A percentile compares a stretch with the other conserved stretches of the same genome.
phyloP scores from a whole-genome alignment of 1,140 invertebrate species.

The Rhopalosiphum maidis region DNA sequence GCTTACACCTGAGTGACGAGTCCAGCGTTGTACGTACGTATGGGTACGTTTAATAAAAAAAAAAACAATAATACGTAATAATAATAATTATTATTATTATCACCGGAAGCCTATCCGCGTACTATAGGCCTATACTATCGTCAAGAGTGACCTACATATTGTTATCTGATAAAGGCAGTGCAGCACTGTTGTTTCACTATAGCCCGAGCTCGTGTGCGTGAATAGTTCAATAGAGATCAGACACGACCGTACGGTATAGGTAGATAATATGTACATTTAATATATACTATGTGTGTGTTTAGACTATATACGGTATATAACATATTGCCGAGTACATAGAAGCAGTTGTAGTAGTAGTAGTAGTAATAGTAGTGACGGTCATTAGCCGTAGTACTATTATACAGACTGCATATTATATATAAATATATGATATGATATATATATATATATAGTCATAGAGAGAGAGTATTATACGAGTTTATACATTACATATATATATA shows the following conservation, averaged over 20 bases:
- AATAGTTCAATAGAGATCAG: not conserved
- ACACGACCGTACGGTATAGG: not conserved
- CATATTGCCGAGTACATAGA: not conserved
- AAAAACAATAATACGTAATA: not conserved
- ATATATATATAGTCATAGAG: not conserved
- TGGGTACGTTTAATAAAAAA: not conserved
- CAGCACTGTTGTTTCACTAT: not conserved
- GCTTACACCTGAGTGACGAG: not conserved
- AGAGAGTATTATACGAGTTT: not conserved
- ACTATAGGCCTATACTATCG: not conserved
- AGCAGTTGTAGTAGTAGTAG: not conserved
- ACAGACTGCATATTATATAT: not conserved
- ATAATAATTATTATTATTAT: not conserved
- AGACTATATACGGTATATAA: not conserved
- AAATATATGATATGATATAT: not conserved
- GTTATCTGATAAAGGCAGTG: not conserved
- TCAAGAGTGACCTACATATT: not conserved
- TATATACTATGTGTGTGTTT: not conserved
- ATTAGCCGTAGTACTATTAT: not conserved
- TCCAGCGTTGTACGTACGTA: not conserved
- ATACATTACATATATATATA: not conserved
- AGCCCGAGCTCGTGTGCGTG: not conserved
- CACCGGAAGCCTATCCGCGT: not conserved
- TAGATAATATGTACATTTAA: too few species aligned
- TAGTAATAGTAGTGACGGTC: not conserved